Conservation (phyloP, 2,888 invertebrate genomes). For the Spodoptera picta region DNA sequence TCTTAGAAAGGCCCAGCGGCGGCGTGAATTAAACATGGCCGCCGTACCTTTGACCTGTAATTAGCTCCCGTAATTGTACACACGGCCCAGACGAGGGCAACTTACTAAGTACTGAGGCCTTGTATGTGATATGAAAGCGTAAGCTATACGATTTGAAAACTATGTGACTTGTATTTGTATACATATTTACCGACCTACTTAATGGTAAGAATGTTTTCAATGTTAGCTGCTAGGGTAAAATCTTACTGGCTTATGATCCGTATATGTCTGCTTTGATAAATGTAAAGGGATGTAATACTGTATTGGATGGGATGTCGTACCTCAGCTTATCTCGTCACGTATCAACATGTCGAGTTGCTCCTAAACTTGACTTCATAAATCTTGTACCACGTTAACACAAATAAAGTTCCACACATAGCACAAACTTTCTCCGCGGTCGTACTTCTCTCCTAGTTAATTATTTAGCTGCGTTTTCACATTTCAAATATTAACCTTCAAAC, state of each 20-base stretch:
- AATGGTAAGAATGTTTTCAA: too few relatives aligned
- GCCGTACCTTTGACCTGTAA: constrained; percentile 52
- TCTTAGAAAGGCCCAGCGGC: constrained; percentile 22
- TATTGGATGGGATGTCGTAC: too few relatives aligned
- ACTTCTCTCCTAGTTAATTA: constrained; percentile 34
- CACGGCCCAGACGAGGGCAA: constrained; percentile 13
- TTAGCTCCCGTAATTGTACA: constrained; percentile 54
- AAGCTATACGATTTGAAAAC: neutral
- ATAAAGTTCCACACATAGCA: constrained; percentile 13
- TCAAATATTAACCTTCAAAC: constrained; percentile 35
- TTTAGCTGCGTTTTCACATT: constrained; percentile 32
- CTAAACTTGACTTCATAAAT: constrained; percentile 7
- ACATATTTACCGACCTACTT: too few relatives aligned
- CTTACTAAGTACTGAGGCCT: constrained; percentile 3
- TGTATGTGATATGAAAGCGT: neutral
- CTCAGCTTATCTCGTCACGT: too few relatives aligned
- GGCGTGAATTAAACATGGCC: constrained; percentile 45
- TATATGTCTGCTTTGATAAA: too few relatives aligned
- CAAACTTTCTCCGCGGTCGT: constrained; percentile 13
- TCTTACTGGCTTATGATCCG: too few relatives aligned
- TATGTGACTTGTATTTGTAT: neutral
- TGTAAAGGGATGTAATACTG: too few relatives aligned
- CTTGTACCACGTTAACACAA: constrained; percentile 17
- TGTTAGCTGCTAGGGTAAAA: too few relatives aligned
- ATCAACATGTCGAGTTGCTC: neutral